These are phyloP conservation scores for Eupithecia exiguata DNA, from an alignment of 2,888 invertebrate species.

Conservation along the genomic window DNA sequence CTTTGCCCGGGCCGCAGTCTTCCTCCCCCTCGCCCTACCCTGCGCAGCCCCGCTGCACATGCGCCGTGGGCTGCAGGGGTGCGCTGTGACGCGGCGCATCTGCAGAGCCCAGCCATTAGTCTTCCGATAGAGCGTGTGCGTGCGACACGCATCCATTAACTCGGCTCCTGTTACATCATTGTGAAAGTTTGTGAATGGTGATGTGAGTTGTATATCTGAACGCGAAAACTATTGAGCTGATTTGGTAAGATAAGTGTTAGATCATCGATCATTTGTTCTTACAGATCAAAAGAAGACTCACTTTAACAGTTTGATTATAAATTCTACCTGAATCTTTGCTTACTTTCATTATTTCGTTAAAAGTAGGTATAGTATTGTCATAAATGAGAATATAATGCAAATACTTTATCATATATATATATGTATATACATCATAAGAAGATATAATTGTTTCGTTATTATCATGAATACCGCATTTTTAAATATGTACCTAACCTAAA, in stretches of 20 bases:
- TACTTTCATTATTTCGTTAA: too few species aligned
- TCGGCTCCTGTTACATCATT: background rate
- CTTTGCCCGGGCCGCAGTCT: background rate
- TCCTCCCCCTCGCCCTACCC: background rate
- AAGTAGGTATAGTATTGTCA: too few species aligned
- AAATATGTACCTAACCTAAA: too few species aligned
- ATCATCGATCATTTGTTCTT: background rate
- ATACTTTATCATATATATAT: too few species aligned
- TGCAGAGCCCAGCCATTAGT: background rate
- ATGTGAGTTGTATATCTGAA: background rate
- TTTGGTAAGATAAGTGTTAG: background rate
- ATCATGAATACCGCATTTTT: too few species aligned
- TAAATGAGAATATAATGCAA: too few species aligned
- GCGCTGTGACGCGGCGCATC: background rate
- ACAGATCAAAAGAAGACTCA: background rate
- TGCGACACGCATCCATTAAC: background rate
- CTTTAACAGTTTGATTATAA: too few species aligned
- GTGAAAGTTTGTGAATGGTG: background rate
- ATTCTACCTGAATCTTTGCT: too few species aligned
- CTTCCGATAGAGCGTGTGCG: background rate
- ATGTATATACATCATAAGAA: too few species aligned
- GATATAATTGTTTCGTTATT: too few species aligned
- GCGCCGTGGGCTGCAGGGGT: background rate
- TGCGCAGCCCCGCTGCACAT: background rate
- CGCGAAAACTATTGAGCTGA: background rate